Conservation (phyloP, 1,140 invertebrate species). For the Trachymyrmex cornetzi region DNA sequence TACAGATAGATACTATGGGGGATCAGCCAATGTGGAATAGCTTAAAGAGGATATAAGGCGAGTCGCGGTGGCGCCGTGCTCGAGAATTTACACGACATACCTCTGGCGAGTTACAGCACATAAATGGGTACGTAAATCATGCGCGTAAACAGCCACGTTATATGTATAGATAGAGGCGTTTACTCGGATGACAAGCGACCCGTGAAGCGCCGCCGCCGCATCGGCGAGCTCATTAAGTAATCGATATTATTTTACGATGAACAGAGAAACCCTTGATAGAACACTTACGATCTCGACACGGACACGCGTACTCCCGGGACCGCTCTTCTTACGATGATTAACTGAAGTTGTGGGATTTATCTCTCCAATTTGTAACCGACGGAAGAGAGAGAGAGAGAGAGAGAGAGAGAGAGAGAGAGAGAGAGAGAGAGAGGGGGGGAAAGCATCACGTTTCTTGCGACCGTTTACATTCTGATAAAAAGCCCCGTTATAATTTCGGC, state of each 20-base stretch:
- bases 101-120: slow-evolving; percentile 56
- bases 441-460: slow-evolving; percentile 25
- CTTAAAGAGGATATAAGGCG: slow-evolving; percentile 57
- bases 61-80: slow-evolving; percentile 46
- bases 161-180: slow-evolving; percentile 64
- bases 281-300: slow-evolving; percentile 50
- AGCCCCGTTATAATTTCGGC: slow-evolving; percentile 19
- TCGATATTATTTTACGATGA: slow-evolving; percentile 66
- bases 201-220: slow-evolving; percentile 57
- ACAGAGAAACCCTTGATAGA: slow-evolving; percentile 66
- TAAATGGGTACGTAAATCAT: slow-evolving; percentile 63
- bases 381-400: not conserved
- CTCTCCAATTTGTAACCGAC: slow-evolving; percentile 46
- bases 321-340: slow-evolving; percentile 45
- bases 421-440: not conserved
- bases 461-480: slow-evolving; percentile 20
- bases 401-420: not conserved
- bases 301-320: slow-evolving; percentile 57
- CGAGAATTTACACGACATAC: slow-evolving; percentile 58
- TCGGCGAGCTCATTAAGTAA: slow-evolving; percentile 68
- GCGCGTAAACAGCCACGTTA: slow-evolving; percentile 60
- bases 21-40: slow-evolving; percentile 32
- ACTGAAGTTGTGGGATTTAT: slow-evolving; percentile 42
- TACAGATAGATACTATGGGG: slow-evolving; percentile 14
- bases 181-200: slow-evolving; percentile 63